Evolutionary conservation across 2,797 vertebrate genomes (phyloP), one percentile per base, ranked within the genome.

Genomic region (Chanos chanos): DNA sequence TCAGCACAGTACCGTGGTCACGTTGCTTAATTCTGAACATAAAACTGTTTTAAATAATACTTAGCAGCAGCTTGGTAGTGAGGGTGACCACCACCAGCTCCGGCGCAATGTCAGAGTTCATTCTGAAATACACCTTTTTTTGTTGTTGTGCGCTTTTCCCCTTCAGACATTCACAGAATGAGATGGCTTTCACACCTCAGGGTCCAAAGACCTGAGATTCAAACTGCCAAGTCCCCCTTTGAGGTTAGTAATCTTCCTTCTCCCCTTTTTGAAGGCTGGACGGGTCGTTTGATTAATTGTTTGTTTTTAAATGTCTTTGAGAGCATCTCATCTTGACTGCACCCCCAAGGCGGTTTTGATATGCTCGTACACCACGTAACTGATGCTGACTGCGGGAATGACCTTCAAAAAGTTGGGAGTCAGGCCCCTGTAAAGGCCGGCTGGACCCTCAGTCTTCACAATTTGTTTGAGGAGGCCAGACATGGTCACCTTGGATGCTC

Each of bases 381-480:
- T 97, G 85, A 99, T 98, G 94, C 96, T 98, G 25, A 99, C 96
- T 0, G 96, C 95, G 0, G 96, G 96, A 78, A 99, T 94, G 76
- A 99, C 96, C 77, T 99, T 99, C 80, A 98, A 93, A 59, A 98
- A 99, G 85, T 99, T 99, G 3, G 96, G 96, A 0, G 93, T 91
- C 79, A 99, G 84, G 39, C 96, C 96, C 37, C 96, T 85, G 80
- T 99, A 98, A 33, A 99, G 93, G 25, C 96, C 96, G 0, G 83
- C 73, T 0, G 93, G 91, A 7, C 96, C 96, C 66, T 99, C 96
- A 0, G 86, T 93, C 86, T 89, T 88, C 61, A 98, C 48, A 75
- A 98, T 98, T 63, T 98, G 94, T 64, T 77, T 92, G 85, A 99
- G 96, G 66, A 98, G 90, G 19, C 92, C 83, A 0, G 83, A 84